Evolutionary conservation across 2,113 vertebrate species (phyloP).

Genomic region (Melanerpes formicivorus): DNA sequence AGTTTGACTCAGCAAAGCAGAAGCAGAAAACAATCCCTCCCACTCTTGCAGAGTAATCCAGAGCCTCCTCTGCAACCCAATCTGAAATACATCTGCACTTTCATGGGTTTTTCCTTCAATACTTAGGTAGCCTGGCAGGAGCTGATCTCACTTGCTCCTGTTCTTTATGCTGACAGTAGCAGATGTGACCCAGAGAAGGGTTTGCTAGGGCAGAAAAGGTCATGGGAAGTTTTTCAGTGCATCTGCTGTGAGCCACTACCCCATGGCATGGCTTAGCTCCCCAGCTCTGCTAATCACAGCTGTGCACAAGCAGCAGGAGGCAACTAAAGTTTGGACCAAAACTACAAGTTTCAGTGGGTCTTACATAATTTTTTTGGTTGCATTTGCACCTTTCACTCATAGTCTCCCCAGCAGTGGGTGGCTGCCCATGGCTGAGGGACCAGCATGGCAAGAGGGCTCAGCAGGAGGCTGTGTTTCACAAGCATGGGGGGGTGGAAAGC

Average conservation of each 20-base stretch:
- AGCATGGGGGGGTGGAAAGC: not conserved
- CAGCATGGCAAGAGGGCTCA: not conserved
- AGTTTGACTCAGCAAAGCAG: not conserved
- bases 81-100: not conserved
- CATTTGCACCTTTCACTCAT: not conserved
- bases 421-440: not conserved
- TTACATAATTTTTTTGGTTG: not conserved
- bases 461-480: not conserved
- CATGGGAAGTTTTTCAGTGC: not conserved
- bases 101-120: not conserved
- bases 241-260: not conserved
- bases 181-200: not conserved
- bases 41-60: not conserved
- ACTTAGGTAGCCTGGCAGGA: not conserved
- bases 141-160: not conserved
- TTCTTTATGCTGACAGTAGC: accelerated
- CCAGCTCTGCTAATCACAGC: not conserved
- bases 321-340: not conserved
- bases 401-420: not conserved
- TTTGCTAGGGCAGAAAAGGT: not conserved
- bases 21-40: not conserved
- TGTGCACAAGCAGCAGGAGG: not conserved
- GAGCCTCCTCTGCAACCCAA: not conserved
- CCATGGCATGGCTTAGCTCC: not conserved
- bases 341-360: not conserved